Percentiles rank a stretch among this genome's conserved stretches.
Evolutionary conservation across 1,140 invertebrate genomes (phyloP).

Genomic region (Drosophila truncata): DNA sequence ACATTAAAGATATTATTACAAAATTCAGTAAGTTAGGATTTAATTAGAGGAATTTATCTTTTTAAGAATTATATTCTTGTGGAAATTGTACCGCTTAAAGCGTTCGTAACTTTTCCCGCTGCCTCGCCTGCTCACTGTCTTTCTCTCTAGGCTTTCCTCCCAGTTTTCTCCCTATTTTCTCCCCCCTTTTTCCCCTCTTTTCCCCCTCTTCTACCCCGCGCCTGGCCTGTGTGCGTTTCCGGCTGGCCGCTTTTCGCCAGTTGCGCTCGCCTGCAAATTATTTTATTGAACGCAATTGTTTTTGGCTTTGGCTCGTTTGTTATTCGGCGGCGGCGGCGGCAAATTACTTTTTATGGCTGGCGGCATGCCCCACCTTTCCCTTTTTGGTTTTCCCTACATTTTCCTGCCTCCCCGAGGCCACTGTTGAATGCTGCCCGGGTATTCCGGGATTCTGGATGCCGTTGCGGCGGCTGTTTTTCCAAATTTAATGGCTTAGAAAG

Average conservation of each 20-base stretch:
- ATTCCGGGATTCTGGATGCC: conserved; percentile 20
- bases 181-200: no score
- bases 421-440: conserved; percentile 33
- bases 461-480: conserved; percentile 74
- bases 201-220: background rate
- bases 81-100: conserved; percentile 5
- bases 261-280: conserved; percentile 70
- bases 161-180: background rate
- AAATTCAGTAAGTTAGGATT: background rate
- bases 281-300: conserved; percentile 84
- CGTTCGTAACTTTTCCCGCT: background rate
- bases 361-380: conserved; percentile 20
- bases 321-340: conserved; percentile 75
- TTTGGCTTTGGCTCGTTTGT: conserved; percentile 83
- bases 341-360: conserved; percentile 82
- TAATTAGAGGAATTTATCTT: background rate
- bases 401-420: background rate
- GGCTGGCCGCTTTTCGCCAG: conserved; percentile 42
- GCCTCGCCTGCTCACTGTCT: background rate
- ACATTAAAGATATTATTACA: no score
- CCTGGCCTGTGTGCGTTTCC: conserved; percentile 41
- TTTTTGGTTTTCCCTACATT: background rate
- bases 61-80: background rate
- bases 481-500: conserved; percentile 85
- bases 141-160: no score